These are phyloP conservation scores for Ligdia adustata DNA, from an alignment of 2,888 invertebrate genomes.

Conservation along the genomic window DNA sequence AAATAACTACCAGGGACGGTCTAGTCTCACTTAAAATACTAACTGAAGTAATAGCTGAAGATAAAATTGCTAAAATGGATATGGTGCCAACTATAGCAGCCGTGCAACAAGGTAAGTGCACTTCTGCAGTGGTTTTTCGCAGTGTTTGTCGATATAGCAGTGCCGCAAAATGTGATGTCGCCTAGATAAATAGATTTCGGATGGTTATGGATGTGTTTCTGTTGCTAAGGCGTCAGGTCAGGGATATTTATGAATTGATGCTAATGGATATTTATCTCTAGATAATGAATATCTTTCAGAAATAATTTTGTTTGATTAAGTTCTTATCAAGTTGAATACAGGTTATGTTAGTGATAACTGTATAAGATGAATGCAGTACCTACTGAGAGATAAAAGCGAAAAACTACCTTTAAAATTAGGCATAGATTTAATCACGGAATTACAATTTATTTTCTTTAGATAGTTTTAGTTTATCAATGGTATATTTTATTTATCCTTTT, in stretches of 20 bases:
- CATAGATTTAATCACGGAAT: too few relatives aligned
- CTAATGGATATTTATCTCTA: slow-evolving; percentile 1
- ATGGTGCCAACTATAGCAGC: slow-evolving; percentile 53
- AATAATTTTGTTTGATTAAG: too few relatives aligned
- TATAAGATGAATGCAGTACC: too few relatives aligned
- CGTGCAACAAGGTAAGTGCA: slow-evolving; percentile 53
- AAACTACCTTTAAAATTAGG: too few relatives aligned
- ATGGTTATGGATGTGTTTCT: slow-evolving; percentile 10
- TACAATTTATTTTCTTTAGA: too few relatives aligned
- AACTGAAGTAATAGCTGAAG: not conserved
- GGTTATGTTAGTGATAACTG: too few relatives aligned
- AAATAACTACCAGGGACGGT: slow-evolving; percentile 31
- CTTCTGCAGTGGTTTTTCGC: slow-evolving; percentile 8
- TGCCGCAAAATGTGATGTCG: slow-evolving; percentile 10
- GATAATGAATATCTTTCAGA: too few relatives aligned
- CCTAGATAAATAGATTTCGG: not conserved
- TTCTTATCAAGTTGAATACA: too few relatives aligned
- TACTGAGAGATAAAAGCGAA: too few relatives aligned
- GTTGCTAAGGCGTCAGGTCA: slow-evolving; percentile 8
- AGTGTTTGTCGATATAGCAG: slow-evolving; percentile 6
- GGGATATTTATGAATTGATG: slow-evolving; percentile 8
- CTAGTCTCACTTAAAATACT: slow-evolving; percentile 1
- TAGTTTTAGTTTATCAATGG: too few relatives aligned
- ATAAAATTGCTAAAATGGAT: slow-evolving; percentile 47
- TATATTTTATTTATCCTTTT: too few relatives aligned